Conservation (phyloP, 2,113 vertebrate species). For the Poecile atricapillus region DNA sequence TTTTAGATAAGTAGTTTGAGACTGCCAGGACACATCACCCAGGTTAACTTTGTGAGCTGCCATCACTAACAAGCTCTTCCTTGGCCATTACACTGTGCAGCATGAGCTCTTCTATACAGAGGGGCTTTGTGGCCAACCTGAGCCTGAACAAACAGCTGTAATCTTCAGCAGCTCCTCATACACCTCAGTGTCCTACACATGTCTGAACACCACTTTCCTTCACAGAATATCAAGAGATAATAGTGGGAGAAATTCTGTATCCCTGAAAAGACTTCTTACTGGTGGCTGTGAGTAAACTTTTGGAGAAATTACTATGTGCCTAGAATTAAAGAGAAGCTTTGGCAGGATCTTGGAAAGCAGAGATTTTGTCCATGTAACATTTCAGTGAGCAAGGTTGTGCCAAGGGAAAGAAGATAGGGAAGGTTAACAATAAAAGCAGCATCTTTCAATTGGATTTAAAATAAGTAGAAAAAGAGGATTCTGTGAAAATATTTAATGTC, state of each 20-base stretch:
- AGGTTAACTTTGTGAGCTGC: neutral
- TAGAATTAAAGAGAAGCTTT: neutral
- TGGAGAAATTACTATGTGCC: neutral
- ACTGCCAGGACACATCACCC: neutral
- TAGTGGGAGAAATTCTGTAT: neutral
- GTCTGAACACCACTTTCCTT: neutral
- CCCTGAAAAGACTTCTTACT: neutral
- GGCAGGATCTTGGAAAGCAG: neutral
- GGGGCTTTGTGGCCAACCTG: neutral
- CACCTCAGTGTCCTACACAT: neutral
- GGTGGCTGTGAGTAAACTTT: neutral
- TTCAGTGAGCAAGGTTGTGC: neutral
- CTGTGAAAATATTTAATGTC: neutral
- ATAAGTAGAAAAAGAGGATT: neutral
- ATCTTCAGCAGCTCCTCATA: neutral
- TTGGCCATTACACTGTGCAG: neutral
- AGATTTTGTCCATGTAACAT: neutral
- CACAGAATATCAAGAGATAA: neutral
- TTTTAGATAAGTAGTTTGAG: neutral
- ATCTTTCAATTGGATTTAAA: neutral
- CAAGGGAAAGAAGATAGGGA: neutral
- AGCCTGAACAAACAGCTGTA: neutral
- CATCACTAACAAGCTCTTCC: neutral
- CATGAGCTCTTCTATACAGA: neutral
- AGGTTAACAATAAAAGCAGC: neutral